Percentiles rank a stretch among this genome's conserved stretches.
Conservation (phyloP, 53 echinoderm and acorn worm species). For the Stichopus horrens region DNA sequence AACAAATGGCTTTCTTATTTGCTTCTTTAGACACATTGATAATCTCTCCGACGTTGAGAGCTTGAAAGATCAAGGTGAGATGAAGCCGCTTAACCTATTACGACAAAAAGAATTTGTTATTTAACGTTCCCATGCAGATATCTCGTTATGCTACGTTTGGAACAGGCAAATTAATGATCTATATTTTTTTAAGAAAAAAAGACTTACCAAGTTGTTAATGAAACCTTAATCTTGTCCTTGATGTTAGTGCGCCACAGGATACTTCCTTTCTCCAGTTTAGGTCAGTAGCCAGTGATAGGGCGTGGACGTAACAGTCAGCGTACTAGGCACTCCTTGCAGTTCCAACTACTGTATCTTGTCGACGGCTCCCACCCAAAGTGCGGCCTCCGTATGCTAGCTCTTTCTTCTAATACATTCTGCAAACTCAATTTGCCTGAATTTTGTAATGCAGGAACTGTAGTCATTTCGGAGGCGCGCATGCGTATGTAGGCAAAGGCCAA, state of each 20-base stretch:
- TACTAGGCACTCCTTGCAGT: constrained; percentile 27
- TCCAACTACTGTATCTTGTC: constrained; percentile 12
- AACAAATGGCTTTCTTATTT: too few relatives aligned
- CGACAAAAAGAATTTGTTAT: too few relatives aligned
- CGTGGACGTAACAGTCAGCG: constrained; percentile 26
- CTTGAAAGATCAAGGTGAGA: too few relatives aligned
- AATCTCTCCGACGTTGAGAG: too few relatives aligned
- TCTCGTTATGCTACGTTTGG: too few relatives aligned
- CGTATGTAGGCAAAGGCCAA: constrained; percentile 12
- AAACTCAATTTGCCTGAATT: constrained; percentile 37
- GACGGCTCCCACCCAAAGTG: constrained; percentile 31
- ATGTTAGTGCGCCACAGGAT: not conserved
- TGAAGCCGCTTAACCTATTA: too few relatives aligned
- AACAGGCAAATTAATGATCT: too few relatives aligned
- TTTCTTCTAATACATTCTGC: constrained; percentile 42
- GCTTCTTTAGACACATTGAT: too few relatives aligned
- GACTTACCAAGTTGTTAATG: too few relatives aligned
- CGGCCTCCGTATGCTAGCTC: constrained; percentile 39
- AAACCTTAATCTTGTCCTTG: not conserved
- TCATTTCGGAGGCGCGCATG: not conserved
- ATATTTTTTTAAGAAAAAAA: too few relatives aligned
- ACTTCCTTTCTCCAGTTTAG: not conserved
- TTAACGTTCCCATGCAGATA: too few relatives aligned
- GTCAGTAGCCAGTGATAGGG: constrained; percentile 23
- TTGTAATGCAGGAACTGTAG: constrained; percentile 21